Conservation (phyloP, 2,797 vertebrate species). For the Glyptemys insculpta region DNA sequence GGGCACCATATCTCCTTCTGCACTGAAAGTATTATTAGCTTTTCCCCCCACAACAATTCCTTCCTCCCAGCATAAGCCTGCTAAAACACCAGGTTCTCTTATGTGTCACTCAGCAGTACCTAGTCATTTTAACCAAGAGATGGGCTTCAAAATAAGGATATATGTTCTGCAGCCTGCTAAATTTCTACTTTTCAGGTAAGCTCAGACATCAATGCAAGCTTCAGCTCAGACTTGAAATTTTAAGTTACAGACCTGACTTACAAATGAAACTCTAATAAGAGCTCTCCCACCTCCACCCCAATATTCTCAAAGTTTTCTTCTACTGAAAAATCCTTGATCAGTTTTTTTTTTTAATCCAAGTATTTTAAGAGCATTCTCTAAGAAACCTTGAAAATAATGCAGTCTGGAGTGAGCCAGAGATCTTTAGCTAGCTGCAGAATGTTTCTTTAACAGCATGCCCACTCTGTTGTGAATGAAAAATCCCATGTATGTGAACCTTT, state of each 20-base stretch:
- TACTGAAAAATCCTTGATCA: neutral
- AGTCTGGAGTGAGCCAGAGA: neutral
- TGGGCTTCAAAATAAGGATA: neutral
- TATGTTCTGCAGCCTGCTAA: neutral
- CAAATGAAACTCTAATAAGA: neutral
- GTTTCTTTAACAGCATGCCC: neutral
- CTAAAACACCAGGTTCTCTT: neutral
- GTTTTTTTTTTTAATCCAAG: neutral
- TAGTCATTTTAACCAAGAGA: neutral
- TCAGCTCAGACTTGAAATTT: neutral
- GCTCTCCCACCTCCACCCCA: neutral
- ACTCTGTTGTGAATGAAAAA: neutral
- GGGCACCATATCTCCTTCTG: neutral
- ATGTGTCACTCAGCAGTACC: neutral
- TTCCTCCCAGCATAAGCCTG: neutral
- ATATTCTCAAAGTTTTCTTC: neutral
- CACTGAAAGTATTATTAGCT: neutral
- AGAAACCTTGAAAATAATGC: neutral
- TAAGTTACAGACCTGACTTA: neutral
- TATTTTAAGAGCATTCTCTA: neutral
- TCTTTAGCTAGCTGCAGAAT: neutral
- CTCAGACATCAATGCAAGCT: neutral
- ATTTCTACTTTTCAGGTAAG: neutral
- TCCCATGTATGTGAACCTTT: neutral
- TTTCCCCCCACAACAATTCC: neutral